These are phyloP conservation scores for Coelopa pilipes DNA, from an alignment of 2,888 invertebrate genomes.

Conservation along the genomic window DNA sequence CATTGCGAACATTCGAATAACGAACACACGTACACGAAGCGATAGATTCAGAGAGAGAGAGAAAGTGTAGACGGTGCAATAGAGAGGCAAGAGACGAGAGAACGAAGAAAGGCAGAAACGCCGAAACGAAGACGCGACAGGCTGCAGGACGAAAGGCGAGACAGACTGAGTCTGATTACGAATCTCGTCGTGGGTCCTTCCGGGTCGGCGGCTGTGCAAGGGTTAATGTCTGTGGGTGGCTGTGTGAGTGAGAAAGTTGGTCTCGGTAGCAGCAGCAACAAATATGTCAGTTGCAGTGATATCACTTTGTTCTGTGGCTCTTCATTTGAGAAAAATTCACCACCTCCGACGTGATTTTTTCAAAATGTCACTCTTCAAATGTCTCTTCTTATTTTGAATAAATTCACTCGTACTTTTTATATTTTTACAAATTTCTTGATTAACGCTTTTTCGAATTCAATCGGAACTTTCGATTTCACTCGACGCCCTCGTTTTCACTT, in stretches of 20 bases:
- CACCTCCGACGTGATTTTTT: background rate
- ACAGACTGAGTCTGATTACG: constrained; percentile 20
- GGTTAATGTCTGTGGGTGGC: background rate
- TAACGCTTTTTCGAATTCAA: background rate
- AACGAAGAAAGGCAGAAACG: too few relatives aligned
- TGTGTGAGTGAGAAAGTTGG: constrained; percentile 6
- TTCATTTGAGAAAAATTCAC: background rate
- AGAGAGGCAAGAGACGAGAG: constrained; percentile 2
- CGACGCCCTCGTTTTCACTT: background rate
- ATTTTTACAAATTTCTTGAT: background rate
- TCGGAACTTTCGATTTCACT: constrained; percentile 1
- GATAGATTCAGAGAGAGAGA: too few relatives aligned
- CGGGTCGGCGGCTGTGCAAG: background rate
- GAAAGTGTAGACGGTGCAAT: too few relatives aligned
- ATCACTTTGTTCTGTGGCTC: background rate
- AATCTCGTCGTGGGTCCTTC: constrained; percentile 14
- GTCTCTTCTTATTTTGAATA: background rate
- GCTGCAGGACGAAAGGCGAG: too few relatives aligned
- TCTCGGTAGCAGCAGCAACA: constrained; percentile 8
- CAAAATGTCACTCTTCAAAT: background rate
- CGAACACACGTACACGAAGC: too few relatives aligned
- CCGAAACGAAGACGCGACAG: background rate
- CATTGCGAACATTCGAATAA: constrained; percentile 31
- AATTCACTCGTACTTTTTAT: background rate
- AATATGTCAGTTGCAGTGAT: constrained; percentile 12